Evolutionary conservation across 2,888 invertebrate genomes (phyloP), one percentile per base, ranked within the genome.

Genomic region (Caenorhabditis auriculariae): DNA sequence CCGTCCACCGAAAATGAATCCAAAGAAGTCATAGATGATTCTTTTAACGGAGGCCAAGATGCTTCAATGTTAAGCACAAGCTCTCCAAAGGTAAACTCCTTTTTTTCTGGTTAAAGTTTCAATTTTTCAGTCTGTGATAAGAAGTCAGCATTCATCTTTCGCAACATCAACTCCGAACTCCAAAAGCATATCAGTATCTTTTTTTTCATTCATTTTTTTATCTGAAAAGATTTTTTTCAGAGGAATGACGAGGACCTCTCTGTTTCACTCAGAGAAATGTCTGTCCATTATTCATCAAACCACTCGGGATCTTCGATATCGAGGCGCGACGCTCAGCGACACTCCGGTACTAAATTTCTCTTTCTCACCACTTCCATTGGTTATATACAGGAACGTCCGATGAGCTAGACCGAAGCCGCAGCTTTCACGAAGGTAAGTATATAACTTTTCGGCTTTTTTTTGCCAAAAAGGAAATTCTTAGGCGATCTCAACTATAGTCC

Each of bases 381-480:
- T n/a, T n/a, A n/a, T n/a, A n/a, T n/a, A n/a, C n/a, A n/a, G n/a
- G n/a, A n/a, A n/a, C n/a, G n/a, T n/a, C n/a, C n/a, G n/a, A n/a
- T n/a, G n/a, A n/a, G n/a, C n/a, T n/a, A n/a, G 65, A 68, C 38
- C 58, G 65, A 24, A 65, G 65, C 15, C 47, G 68, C 2, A 68
- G 67, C 32, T 64, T 61, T 38, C 35, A 50, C n/a, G 64, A 55
- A 37, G 27, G 24, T 26, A 42, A 38, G 17, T 17, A 38, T 3
- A 38, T 17, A 19, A 19, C 5, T 17, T 38, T 6, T 12, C 15
- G 35, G 12, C 35, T 12, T 35, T 12, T 12, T 35, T 35, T 15
- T 35, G 35, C 35, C n/a, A n/a, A n/a, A 28, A 4, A 45, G 17
- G 46, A 19, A 21, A 45, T 26, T 26, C 4, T 28, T 6, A 9